Percentiles rank a stretch among this genome's conserved stretches.
Evolutionary conservation across 2,797 vertebrate genomes (phyloP).

Genomic region (Luscinia luscinia): DNA sequence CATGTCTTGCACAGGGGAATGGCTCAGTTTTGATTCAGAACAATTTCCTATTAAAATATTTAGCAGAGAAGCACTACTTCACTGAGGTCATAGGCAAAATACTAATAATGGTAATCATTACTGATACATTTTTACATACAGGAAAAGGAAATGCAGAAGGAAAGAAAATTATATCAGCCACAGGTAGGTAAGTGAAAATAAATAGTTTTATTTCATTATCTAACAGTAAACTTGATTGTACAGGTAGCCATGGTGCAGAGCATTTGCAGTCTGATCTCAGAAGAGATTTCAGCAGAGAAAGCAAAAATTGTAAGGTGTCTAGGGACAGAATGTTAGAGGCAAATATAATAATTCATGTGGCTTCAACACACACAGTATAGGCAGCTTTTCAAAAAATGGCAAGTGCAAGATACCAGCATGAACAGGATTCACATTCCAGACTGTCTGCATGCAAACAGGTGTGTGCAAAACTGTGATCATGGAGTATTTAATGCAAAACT

Average conservation of each 20-base stretch:
- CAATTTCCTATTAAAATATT: conserved; percentile 52
- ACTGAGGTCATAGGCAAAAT: conserved; percentile 20
- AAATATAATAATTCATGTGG: neutral
- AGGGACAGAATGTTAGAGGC: neutral
- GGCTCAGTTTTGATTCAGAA: conserved; percentile 34
- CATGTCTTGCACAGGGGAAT: neutral
- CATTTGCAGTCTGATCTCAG: neutral
- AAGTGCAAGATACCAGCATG: neutral
- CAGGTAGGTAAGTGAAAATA: neutral
- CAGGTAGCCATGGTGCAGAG: neutral
- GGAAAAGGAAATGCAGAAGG: neutral
- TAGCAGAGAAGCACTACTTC: conserved; percentile 28
- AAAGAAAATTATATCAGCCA: neutral
- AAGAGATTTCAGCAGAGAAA: neutral
- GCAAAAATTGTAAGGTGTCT: neutral
- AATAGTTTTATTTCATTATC: neutral
- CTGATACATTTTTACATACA: neutral
- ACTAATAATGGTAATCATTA: neutral
- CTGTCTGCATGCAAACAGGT: neutral
- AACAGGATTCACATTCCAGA: neutral
- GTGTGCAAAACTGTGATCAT: neutral
- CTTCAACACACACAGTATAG: neutral
- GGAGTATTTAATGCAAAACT: neutral
- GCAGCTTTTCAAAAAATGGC: neutral
- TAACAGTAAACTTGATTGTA: neutral